phyloP scores from a whole-genome alignment of 2,113 vertebrate species.

The Acanthisitta chloris region DNA sequence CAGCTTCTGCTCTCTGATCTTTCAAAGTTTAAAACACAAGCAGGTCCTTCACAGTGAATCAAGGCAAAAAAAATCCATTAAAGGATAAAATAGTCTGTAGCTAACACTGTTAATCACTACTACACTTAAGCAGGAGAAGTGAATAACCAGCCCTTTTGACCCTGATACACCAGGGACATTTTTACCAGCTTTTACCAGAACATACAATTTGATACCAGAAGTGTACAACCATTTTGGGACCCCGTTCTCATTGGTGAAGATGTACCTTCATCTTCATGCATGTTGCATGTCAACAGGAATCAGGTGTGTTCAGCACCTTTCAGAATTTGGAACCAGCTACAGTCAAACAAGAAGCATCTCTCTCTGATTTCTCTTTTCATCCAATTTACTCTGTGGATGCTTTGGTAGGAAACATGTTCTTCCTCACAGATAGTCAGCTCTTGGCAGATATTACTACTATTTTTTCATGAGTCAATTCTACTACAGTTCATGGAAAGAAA shows the following conservation, averaged over 20 bases:
- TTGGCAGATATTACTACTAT: neutral
- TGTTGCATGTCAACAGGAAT: neutral
- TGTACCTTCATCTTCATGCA: neutral
- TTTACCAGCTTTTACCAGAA: neutral
- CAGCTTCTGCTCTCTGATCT: neutral
- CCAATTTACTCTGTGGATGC: neutral
- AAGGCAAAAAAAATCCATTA: neutral
- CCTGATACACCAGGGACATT: neutral
- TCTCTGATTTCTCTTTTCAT: neutral
- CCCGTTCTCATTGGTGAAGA: neutral
- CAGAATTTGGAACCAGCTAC: neutral
- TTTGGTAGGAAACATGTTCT: neutral
- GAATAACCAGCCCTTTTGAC: neutral
- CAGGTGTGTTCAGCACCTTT: neutral
- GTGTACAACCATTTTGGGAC: fast-evolving
- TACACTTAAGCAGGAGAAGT: neutral
- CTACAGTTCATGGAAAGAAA: neutral
- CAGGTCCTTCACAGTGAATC: neutral
- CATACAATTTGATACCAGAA: fast-evolving
- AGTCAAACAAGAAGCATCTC: neutral
- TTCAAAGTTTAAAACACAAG: neutral
- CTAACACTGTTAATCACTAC: neutral
- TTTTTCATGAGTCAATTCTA: neutral
- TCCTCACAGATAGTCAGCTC: neutral
- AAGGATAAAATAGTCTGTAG: neutral